Base-by-base conservation (phyloP, 2,113 vertebrate genomes). In the Spheniscus mendiculus region DNA sequence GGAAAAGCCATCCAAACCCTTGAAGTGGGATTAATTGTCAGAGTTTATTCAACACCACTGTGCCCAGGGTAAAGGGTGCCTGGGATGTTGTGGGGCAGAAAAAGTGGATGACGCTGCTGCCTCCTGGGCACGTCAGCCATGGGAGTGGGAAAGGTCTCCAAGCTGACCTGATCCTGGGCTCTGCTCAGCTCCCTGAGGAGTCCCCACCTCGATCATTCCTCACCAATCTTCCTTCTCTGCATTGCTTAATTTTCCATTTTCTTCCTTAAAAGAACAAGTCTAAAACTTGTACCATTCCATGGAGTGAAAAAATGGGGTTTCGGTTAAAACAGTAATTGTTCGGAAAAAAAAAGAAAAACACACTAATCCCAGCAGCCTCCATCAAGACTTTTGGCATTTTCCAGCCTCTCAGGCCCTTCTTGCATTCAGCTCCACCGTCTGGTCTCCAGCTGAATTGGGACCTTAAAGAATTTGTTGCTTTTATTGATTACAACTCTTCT, bases 251-350 rank as follows among this genome's bases (percentile, higher is more conserved):
- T 80, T 78, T 58, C n/a, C 12, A 6, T 12, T 94, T 65, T 47
- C 36, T 90, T 84, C 61, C 30, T 61, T 32, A 36, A 76, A 80
- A 66, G 10, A 32, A 26, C 3, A 3, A 17, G 8, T n/a, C 14
- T 50, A 18, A 21, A 72, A 71, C 50, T 34, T 40, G 12, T 23
- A 4, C 3, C 32, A 49, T 70, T 50, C 73, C 26, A 23, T 1
- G 2, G 15, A 22, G 7, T 7, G 8, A 1, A 20, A 14, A 78
- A 66, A 23, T 0, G 0, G 11, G 1, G 11, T 62, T 88, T 83
- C 21, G 6, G n/a, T 20, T 74, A 34, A 59, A 90, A 29, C 2
- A 21, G 30, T 4, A 20, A 15, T 18, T 21, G 27, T 56, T 63
- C 16, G 5, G 6, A 0, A 4, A 27, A n/a, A 27, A 55, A 25